Conservation (phyloP, 30 jellyfish, hydroid and myxozoan genomes). For the Mastigias papua region DNA sequence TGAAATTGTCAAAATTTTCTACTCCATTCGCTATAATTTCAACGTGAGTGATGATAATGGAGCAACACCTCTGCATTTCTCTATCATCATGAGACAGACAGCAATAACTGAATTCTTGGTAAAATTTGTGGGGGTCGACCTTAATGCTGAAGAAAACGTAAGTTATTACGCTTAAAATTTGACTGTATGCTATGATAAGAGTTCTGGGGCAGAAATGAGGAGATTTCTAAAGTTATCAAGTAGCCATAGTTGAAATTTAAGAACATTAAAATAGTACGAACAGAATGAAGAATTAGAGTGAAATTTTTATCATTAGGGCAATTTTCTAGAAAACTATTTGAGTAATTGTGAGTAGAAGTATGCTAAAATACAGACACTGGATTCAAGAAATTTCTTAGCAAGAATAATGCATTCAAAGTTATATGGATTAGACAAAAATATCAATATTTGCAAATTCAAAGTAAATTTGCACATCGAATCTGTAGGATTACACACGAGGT, state of each 20-base stretch:
- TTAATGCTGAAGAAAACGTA: not conserved
- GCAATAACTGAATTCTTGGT: slow-evolving; percentile 1
- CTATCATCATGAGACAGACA: slow-evolving; percentile 11
- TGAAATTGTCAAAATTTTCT: slow-evolving; percentile 11
- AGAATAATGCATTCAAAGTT: too few relatives aligned
- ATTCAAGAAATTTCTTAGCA: too few relatives aligned
- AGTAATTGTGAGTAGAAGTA: not conserved
- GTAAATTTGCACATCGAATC: too few relatives aligned
- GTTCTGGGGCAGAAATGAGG: not conserved
- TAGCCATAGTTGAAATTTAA: not conserved
- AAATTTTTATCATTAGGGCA: not conserved
- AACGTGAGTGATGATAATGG: not conserved
- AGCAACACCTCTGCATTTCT: slow-evolving; percentile 18
- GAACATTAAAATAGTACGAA: not conserved
- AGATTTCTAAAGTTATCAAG: not conserved
- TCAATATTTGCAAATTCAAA: too few relatives aligned
- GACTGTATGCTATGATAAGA: not conserved
- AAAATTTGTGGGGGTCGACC: not conserved
- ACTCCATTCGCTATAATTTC: not conserved
- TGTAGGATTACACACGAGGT: too few relatives aligned
- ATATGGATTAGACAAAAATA: too few relatives aligned
- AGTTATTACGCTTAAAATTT: not conserved
- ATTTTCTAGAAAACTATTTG: not conserved
- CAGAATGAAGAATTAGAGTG: not conserved
- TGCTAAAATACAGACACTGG: not conserved